phyloP scores from a whole-genome alignment of 2,797 vertebrate species.

The Notolabrus celidotus region DNA sequence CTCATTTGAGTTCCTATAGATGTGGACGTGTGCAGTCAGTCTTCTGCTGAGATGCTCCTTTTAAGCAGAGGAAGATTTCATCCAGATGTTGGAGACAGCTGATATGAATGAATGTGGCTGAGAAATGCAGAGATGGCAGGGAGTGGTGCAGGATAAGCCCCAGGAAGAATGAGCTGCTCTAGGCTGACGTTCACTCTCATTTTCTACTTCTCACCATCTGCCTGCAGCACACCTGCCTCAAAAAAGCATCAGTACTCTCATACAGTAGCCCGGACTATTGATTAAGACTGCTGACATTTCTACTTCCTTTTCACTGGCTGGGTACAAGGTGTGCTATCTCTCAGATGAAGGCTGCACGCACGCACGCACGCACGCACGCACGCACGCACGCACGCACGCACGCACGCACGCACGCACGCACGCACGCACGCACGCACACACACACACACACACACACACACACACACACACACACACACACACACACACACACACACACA shows the following conservation, averaged over 20 bases:
- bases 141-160: conserved; percentile 46
- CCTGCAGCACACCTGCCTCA: conserved; percentile 61
- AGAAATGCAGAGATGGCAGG: conserved; percentile 25
- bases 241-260: conserved; percentile 38
- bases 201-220: conserved; percentile 52
- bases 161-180: conserved; percentile 43
- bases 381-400: not conserved
- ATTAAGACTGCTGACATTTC: conserved; percentile 76
- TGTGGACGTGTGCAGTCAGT: not conserved
- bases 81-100: conserved; percentile 43
- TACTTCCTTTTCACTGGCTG: conserved; percentile 50
- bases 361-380: not conserved
- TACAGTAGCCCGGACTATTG: conserved; percentile 62
- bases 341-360: conserved; percentile 23
- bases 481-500: not conserved
- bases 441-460: not conserved
- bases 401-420: not conserved
- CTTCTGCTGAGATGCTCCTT: conserved; percentile 4
- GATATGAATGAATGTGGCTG: conserved; percentile 25
- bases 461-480: not conserved
- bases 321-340: conserved; percentile 29
- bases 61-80: not conserved
- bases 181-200: conserved; percentile 47
- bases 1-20: not conserved
- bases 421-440: too few relatives aligned